Percentiles rank a stretch among this genome's conserved stretches.
Conservation (phyloP, 2,888 invertebrate species). For the Polymixis lichenea region DNA sequence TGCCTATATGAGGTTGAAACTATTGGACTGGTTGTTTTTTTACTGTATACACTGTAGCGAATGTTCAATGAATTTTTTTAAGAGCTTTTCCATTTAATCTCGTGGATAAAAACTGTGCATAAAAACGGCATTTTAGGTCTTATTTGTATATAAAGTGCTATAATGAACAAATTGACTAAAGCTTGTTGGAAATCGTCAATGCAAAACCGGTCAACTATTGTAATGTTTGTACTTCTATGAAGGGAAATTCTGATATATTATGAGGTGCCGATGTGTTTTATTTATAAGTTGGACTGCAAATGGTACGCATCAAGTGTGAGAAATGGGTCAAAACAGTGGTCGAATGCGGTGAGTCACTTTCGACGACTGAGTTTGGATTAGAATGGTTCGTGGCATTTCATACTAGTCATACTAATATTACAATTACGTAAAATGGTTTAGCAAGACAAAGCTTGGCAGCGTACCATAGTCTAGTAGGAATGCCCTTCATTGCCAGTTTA, state of each 20-base stretch:
- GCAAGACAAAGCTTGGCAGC: slow-evolving; percentile 41
- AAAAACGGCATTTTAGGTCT: slow-evolving; percentile 7
- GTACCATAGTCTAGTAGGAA: slow-evolving; percentile 3
- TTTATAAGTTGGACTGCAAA: slow-evolving; percentile 58
- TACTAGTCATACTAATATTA: slow-evolving; percentile 50
- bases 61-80: slow-evolving; percentile 48
- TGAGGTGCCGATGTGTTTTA: slow-evolving; percentile 52
- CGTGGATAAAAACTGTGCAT: slow-evolving; percentile 15
- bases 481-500: slow-evolving; percentile 25
- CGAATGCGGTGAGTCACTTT: slow-evolving; percentile 53
- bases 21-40: slow-evolving; percentile 36
- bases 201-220: neutral
- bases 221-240: neutral
- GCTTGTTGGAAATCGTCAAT: slow-evolving; percentile 3
- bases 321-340: slow-evolving; percentile 57
- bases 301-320: slow-evolving; percentile 59
- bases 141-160: slow-evolving; percentile 1
- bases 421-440: slow-evolving; percentile 54
- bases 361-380: slow-evolving; percentile 33
- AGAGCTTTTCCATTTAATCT: slow-evolving; percentile 24
- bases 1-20: slow-evolving; percentile 45
- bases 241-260: slow-evolving; percentile 32
- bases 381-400: slow-evolving; percentile 48
- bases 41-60: slow-evolving; percentile 36
- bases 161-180: neutral